phyloP scores from a whole-genome alignment of 2,888 invertebrate species.

The Conops quadrifasciatus region DNA sequence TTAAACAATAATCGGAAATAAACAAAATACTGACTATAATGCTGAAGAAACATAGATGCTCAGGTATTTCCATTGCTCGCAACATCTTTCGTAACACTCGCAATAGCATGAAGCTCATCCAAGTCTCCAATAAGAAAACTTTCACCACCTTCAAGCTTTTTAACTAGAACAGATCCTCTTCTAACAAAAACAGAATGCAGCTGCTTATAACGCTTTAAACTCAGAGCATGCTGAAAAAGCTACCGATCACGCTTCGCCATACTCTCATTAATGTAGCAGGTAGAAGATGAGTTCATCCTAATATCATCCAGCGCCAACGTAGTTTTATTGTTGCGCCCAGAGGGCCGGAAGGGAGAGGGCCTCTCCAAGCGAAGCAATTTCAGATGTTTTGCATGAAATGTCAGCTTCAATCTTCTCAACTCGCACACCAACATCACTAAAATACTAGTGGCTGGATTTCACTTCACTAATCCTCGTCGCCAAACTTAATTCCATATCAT shows the following conservation, averaged over 20 bases:
- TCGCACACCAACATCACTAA: too few species aligned
- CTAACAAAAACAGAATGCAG: neutral
- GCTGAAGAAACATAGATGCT: too few species aligned
- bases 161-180: neutral
- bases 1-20: too few species aligned
- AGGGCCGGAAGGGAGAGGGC: too few species aligned
- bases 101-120: slow-evolving; percentile 3
- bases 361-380: too few species aligned
- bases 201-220: slow-evolving; percentile 1
- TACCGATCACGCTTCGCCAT: slow-evolving; percentile 8
- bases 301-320: neutral
- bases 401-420: too few species aligned
- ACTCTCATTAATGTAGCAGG: slow-evolving; percentile 1
- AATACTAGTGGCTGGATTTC: too few species aligned
- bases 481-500: too few species aligned
- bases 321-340: neutral
- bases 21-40: too few species aligned
- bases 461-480: too few species aligned
- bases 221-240: slow-evolving; percentile 4
- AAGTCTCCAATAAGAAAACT: slow-evolving; percentile 6
- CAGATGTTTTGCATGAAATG: too few species aligned
- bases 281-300: neutral
- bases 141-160: neutral
- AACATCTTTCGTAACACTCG: neutral
- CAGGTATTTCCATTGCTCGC: neutral